Evolutionary conservation across 2,797 vertebrate species (phyloP).

Genomic region (Urocyon cinereoargenteus): DNA sequence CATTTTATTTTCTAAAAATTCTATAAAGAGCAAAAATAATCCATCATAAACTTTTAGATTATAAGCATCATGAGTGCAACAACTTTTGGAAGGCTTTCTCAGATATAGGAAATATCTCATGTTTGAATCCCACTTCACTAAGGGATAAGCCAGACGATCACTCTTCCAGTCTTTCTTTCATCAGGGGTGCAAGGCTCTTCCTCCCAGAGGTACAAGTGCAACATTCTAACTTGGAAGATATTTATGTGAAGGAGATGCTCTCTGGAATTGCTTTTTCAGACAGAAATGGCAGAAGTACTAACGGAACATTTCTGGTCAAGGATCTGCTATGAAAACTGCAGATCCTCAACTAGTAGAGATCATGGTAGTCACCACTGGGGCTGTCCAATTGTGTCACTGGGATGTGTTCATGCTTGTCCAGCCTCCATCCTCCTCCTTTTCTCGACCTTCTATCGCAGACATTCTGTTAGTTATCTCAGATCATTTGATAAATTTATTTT

Average conservation of each 20-base stretch:
- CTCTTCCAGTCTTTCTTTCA: background rate
- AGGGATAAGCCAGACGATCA: background rate
- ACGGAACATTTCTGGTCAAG: rapidly evolving
- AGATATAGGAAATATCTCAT: background rate
- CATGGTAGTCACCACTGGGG: no score
- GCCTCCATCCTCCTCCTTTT: background rate
- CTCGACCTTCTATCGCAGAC: background rate
- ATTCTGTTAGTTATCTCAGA: background rate
- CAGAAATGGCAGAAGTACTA: background rate
- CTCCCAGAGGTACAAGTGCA: background rate
- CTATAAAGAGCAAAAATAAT: background rate
- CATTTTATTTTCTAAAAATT: background rate
- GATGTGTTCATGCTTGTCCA: background rate
- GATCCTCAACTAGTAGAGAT: rapidly evolving
- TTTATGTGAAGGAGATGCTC: background rate
- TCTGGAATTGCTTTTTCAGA: background rate
- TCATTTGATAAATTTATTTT: background rate
- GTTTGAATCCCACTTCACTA: background rate
- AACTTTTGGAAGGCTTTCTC: background rate
- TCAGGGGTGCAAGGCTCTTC: rapidly evolving
- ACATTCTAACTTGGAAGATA: background rate
- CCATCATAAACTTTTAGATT: background rate
- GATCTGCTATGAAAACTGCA: background rate
- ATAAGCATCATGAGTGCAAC: no score
- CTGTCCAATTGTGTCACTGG: background rate